Conservation (phyloP, 2,888 invertebrate species). For the Cryptus viduatorius region DNA sequence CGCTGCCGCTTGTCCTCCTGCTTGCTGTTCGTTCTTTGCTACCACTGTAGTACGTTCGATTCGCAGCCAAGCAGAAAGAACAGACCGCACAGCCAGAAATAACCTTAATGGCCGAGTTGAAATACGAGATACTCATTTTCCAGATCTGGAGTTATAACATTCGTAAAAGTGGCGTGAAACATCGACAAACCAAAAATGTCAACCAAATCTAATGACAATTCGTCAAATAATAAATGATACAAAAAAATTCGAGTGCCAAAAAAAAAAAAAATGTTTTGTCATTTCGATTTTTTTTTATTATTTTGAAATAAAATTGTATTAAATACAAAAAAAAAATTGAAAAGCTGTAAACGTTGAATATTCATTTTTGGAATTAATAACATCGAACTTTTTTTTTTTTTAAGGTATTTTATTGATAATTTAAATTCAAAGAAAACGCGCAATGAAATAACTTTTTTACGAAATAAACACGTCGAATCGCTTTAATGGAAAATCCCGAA, state of each 20-base stretch:
- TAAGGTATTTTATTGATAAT: conserved; percentile 22
- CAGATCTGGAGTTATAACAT: conserved; percentile 34
- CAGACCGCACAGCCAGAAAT: conserved; percentile 58
- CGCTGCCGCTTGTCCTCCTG: conserved; percentile 11
- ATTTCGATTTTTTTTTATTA: background rate
- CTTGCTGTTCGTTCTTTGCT: conserved; percentile 18
- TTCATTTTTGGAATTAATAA: background rate
- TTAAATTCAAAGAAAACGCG: conserved; percentile 1
- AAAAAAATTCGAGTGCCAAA: background rate
- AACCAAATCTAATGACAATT: conserved; percentile 22
- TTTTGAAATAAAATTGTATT: background rate
- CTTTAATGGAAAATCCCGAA: conserved; percentile 48
- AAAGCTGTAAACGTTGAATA: background rate
- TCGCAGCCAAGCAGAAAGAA: conserved; percentile 51
- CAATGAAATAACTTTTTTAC: background rate
- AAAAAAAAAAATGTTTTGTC: too few relatives aligned
- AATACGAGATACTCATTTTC: conserved; percentile 64
- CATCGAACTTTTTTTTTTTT: background rate
- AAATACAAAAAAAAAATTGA: background rate
- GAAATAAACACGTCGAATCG: background rate
- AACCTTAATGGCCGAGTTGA: conserved; percentile 64
- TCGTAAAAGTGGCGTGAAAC: conserved; percentile 62
- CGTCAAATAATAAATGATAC: background rate
- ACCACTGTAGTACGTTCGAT: conserved; percentile 50
- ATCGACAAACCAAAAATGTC: conserved; percentile 33